Evolutionary conservation across 2,113 vertebrate species (phyloP), one percentile per base, ranked within the genome.

Genomic region (Morphnarchus princeps): DNA sequence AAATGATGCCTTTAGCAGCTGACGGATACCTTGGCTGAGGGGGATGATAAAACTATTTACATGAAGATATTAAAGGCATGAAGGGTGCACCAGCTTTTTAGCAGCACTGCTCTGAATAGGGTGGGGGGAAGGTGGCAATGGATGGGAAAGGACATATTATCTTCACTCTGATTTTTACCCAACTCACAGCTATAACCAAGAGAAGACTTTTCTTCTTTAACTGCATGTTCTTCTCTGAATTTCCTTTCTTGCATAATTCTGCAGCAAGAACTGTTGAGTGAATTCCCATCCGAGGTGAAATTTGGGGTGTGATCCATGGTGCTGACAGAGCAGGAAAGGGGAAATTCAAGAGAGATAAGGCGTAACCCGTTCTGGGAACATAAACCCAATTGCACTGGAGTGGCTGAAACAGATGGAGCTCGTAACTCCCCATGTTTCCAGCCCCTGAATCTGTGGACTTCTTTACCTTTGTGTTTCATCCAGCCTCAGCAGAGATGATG

Each of bases 1-100:
- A 97, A 97, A 96, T 29, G 9, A 92, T 87, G 87, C 82, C 59
- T 96, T 94, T 69, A 93, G 87, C 90, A 93, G 82, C 85, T 92
- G 83, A 54, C 0, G 0, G 58, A 79, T 65, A 91, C 85, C n/a
- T 81, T 70, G n/a, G 34, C 63, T 70, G 84, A 78, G 87, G 69
- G 52, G 32, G 52, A 90, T 43, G 21, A 79, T 55, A 86, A 96
- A 81, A 21, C 54, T 55, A 11, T 78, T 88, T 43, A 31, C 52
- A 16, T 62, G 62, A 77, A 91, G 65, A 54, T 72, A 81, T 34
- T 36, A 73, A 82, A 58, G 49, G 28, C n/a, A 25, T 1, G 10
- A 76, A 82, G 49, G 40, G 11, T 16, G 9, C 61, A 91, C 11
- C 66, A 63, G 28, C 9, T 42, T 90, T 84, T 63, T 17, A 31